Evolutionary conservation across 2,797 vertebrate genomes (phyloP).

Genomic region (Tenualosa thibaudeaui): DNA sequence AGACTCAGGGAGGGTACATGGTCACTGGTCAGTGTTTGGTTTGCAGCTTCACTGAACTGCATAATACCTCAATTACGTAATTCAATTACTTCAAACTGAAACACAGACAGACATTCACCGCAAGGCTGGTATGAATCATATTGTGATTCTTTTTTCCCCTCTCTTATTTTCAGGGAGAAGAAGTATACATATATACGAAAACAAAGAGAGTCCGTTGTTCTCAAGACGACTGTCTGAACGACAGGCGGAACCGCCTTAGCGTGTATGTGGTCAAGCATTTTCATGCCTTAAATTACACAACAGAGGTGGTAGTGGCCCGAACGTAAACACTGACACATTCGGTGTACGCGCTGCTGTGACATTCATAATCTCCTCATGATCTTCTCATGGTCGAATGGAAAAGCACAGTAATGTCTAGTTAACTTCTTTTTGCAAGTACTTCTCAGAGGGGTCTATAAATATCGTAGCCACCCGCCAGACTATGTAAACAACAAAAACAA

Average conservation of each 20-base stretch:
- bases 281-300: constrained; percentile 22
- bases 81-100: constrained; percentile 5
- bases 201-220: neutral
- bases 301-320: constrained; percentile 28
- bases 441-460: neutral
- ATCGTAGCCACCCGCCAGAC: neutral
- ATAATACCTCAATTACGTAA: constrained; percentile 35
- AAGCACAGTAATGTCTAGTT: constrained; percentile 25
- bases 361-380: neutral
- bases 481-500: neutral
- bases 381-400: neutral
- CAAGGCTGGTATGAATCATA: constrained; percentile 1
- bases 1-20: neutral
- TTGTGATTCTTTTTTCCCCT: neutral
- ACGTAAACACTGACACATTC: constrained; percentile 31
- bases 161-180: neutral
- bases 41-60: constrained; percentile 39
- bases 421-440: neutral
- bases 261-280: constrained; percentile 10
- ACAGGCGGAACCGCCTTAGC: neutral
- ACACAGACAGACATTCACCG: constrained; percentile 16
- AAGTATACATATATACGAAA: neutral
- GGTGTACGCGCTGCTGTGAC: neutral
- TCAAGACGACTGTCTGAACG: neutral
- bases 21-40: constrained; percentile 30